Conservation (phyloP, 2,888 invertebrate species). For the Lochmaea capreae region DNA sequence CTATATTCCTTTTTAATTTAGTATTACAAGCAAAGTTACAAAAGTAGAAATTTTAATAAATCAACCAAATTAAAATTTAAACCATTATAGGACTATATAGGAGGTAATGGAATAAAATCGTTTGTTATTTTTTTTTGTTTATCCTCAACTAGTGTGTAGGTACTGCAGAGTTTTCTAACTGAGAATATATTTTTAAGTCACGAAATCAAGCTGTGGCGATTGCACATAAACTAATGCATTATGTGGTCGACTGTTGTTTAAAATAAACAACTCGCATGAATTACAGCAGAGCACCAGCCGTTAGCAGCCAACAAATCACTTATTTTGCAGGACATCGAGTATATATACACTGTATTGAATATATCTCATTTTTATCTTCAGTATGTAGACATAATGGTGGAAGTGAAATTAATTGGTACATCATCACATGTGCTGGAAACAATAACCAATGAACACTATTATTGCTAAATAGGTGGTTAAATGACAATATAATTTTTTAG, state of each 20-base stretch:
- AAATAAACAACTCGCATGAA: constrained; percentile 42
- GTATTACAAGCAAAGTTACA: no score
- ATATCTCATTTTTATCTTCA: constrained; percentile 2
- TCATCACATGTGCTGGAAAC: not conserved
- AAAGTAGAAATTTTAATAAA: no score
- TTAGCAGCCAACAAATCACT: constrained; percentile 46
- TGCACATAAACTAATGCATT: constrained; percentile 43
- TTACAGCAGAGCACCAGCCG: constrained; percentile 47
- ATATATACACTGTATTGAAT: constrained; percentile 38
- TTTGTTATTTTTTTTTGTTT: not conserved
- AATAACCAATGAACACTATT: not conserved
- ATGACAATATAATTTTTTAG: not conserved
- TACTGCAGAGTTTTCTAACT: constrained; percentile 30
- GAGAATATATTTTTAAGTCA: constrained; percentile 35
- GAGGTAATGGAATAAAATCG: not conserved
- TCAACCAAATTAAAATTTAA: no score
- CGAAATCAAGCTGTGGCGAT: constrained; percentile 36
- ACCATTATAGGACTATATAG: not conserved
- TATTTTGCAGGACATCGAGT: constrained; percentile 44
- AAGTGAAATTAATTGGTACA: not conserved
- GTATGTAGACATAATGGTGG: constrained; percentile 21
- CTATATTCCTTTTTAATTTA: no score
- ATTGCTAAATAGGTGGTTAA: not conserved
- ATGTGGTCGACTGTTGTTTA: constrained; percentile 36
- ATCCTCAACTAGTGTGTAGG: not conserved